These are phyloP conservation scores for Podilymbus podiceps DNA, from an alignment of 2,113 vertebrate genomes.

Conservation along the genomic window DNA sequence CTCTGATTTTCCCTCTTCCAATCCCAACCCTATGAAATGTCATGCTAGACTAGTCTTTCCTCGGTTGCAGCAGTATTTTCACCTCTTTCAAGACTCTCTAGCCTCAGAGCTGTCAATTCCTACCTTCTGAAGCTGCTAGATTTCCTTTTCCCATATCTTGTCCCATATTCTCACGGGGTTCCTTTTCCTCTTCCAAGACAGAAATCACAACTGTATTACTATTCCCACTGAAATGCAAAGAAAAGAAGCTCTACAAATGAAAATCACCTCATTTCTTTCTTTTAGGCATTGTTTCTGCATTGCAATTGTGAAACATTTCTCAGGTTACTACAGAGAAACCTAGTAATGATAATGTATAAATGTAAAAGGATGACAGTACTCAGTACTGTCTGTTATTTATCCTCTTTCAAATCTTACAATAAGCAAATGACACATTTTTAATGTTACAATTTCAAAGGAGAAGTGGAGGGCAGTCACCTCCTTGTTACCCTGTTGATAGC, in stretches of 20 bases:
- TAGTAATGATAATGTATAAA: not conserved
- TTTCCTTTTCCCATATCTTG: not conserved
- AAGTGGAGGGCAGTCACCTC: not conserved
- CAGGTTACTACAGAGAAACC: not conserved
- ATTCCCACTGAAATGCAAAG: not conserved
- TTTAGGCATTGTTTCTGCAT: not conserved
- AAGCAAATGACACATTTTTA: not conserved
- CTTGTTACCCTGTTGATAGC: not conserved
- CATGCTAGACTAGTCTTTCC: not conserved
- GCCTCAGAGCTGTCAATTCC: not conserved
- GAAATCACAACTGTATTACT: not conserved
- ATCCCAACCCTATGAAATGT: not conserved
- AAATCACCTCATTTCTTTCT: not conserved
- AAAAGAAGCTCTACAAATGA: not conserved
- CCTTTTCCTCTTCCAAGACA: not conserved
- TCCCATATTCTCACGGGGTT: not conserved
- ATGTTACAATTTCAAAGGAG: not conserved
- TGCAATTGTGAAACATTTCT: not conserved
- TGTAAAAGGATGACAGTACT: not conserved
- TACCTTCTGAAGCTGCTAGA: not conserved
- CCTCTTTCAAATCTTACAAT: not conserved
- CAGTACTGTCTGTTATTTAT: not conserved
- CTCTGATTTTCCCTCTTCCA: not conserved
- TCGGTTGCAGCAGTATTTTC: not conserved
- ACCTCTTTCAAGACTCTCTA: not conserved